Conservation (phyloP, 2,888 invertebrate species). For the Eudemis profundana region DNA sequence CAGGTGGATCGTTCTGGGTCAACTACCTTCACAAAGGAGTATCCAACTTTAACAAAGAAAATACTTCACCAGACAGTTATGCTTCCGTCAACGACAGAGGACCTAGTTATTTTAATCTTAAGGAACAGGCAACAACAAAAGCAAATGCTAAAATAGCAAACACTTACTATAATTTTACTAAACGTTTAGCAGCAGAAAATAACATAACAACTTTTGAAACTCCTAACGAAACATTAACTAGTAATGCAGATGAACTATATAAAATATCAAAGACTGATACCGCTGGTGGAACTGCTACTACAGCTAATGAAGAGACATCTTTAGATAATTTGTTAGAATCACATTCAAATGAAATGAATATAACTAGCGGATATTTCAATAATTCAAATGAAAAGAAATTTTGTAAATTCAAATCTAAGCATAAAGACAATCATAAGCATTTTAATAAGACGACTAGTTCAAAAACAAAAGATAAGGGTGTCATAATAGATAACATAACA, state of each 20-base stretch:
- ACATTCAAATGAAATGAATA: neutral
- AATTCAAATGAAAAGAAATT: neutral
- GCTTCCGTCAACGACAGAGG: neutral
- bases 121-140: neutral
- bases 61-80: neutral
- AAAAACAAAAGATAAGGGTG: neutral
- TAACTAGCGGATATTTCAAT: neutral
- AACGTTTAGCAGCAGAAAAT: neutral
- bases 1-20: conserved; percentile 14
- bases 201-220: neutral
- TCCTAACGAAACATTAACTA: neutral
- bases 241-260: neutral
- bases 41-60: neutral
- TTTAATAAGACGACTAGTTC: neutral
- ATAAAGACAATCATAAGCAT: conserved; percentile 7
- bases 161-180: too few species aligned
- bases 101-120: neutral
- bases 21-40: conserved; percentile 4
- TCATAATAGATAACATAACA: neutral
- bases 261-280: neutral
- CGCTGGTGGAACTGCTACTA: neutral
- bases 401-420: neutral
- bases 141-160: neutral
- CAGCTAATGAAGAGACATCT: neutral
- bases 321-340: neutral